Evolutionary conservation across 2,113 vertebrate genomes (phyloP).

Genomic region (Microtus richardsoni): DNA sequence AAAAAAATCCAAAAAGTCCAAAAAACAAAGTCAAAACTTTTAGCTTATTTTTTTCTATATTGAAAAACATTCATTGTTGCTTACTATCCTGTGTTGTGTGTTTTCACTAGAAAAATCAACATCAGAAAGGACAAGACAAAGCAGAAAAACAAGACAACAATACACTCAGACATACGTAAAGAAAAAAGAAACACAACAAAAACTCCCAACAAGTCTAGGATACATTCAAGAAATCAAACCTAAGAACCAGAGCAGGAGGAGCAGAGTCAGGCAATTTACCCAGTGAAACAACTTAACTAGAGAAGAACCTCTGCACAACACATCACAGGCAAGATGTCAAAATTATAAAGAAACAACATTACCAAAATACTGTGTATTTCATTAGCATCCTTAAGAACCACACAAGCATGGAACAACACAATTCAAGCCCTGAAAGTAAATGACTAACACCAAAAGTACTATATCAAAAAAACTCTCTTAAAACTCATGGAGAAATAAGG

Average conservation of each 20-base stretch:
- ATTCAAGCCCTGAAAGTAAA: background rate
- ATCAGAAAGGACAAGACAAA: background rate
- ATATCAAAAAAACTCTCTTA: background rate
- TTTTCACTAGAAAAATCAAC: background rate
- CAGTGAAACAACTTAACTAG: background rate
- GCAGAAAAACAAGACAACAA: background rate
- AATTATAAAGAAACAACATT: background rate
- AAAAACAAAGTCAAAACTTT: no score
- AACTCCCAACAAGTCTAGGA: background rate
- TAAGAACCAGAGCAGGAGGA: background rate
- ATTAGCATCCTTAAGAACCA: background rate
- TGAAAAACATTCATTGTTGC: background rate
- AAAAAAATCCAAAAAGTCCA: no score
- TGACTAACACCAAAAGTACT: background rate
- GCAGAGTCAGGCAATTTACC: background rate
- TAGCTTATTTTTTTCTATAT: background rate
- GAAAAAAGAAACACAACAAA: no score
- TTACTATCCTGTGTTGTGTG: background rate
- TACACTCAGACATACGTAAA: background rate
- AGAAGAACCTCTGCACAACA: background rate
- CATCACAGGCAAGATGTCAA: background rate
- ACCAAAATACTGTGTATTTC: background rate
- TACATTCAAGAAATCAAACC: background rate
- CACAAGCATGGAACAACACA: background rate
- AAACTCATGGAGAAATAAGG: background rate